Conservation (phyloP, 2,888 invertebrate genomes). For the Nipponacmea schrenckii region DNA sequence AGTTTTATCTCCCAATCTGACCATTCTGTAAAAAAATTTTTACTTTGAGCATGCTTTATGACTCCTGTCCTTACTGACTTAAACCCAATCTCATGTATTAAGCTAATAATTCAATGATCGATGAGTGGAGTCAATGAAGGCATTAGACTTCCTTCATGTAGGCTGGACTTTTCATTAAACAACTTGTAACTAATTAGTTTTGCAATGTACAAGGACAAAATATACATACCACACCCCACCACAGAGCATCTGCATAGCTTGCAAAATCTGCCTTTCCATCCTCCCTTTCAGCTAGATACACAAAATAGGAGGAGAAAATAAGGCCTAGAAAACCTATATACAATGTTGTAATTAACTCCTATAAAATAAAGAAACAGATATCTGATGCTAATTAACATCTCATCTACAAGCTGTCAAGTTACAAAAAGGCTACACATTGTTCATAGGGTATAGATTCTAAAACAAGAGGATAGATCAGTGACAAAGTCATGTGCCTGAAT, state of each 20-base stretch:
- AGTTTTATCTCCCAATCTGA: too few relatives aligned
- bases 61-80: too few relatives aligned
- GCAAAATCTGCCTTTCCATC: constrained; percentile 77
- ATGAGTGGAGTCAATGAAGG: too few relatives aligned
- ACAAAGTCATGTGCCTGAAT: too few relatives aligned
- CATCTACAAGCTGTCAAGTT: neutral
- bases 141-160: too few relatives aligned
- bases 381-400: neutral
- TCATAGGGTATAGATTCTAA: neutral
- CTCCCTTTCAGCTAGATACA: constrained; percentile 92
- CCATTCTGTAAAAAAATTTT: too few relatives aligned
- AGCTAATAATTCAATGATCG: too few relatives aligned
- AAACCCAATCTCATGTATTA: too few relatives aligned
- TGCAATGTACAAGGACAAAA: too few relatives aligned
- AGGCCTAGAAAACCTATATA: constrained; percentile 72
- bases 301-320: constrained; percentile 72
- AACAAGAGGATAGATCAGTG: neutral
- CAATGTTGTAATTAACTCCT: constrained; percentile 72
- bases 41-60: too few relatives aligned
- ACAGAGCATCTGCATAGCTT: constrained; percentile 85
- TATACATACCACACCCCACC: constrained; percentile 79
- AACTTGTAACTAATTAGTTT: too few relatives aligned
- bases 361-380: constrained; percentile 29
- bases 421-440: neutral
- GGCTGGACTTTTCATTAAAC: too few relatives aligned